Conservation (phyloP, 1,140 invertebrate species). For the Chrysomallon squamiferum region DNA sequence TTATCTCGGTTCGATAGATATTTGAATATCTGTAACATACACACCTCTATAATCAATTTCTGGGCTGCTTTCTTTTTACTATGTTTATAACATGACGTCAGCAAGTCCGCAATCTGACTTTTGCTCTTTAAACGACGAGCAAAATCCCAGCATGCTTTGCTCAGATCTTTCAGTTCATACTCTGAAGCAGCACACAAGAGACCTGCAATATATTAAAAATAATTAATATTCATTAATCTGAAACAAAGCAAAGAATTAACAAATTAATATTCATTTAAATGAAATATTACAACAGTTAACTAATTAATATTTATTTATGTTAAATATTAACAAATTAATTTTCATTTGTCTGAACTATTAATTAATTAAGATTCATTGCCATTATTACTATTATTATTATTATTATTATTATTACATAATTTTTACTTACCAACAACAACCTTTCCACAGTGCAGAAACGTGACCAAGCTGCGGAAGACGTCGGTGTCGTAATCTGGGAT, state of each 20-base stretch:
- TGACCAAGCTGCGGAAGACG: slow-evolving; percentile 24
- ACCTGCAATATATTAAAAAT: not conserved
- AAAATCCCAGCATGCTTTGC: not conserved
- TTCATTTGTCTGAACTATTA: not conserved
- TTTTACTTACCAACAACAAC: slow-evolving; percentile 14
- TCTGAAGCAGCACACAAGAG: slow-evolving; percentile 3
- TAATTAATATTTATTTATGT: not conserved
- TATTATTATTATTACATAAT: slow-evolving; percentile 20
- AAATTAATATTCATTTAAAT: not conserved
- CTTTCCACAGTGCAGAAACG: slow-evolving; percentile 25
- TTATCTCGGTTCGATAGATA: no score
- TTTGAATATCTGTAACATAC: not conserved
- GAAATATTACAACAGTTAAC: not conserved
- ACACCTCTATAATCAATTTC: not conserved
- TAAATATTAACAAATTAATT: not conserved
- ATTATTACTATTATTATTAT: not conserved
- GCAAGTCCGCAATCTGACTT: not conserved
- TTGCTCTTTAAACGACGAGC: not conserved
- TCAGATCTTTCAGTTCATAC: not conserved
- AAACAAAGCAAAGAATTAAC: not conserved
- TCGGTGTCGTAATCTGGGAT: slow-evolving; percentile 15
- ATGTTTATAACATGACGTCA: not conserved
- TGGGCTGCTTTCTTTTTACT: not conserved
- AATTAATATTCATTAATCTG: not conserved
- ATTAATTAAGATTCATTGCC: not conserved